Evolutionary conservation across 2,113 vertebrate species (phyloP), one percentile per base, ranked within the genome.

Genomic region (Puma concolor): DNA sequence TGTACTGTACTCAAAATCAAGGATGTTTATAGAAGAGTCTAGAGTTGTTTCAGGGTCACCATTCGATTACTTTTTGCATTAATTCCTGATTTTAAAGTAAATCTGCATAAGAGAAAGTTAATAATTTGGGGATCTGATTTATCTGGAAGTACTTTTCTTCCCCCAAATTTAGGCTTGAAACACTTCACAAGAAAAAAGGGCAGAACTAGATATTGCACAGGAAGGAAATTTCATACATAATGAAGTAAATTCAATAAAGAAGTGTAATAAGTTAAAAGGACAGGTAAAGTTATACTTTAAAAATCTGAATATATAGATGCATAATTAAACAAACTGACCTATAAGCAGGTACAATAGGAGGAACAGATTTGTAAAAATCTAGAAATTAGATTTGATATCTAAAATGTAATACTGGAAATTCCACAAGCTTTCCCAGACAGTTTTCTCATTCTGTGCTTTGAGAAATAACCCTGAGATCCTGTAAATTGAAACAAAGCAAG

Each of bases 401-500:
- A 5, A 80, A 79, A 17, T 15, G 7, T 79, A 33, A 16, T 36
- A 82, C 23, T 15, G 3, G 0, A 0, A 87, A 14, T 95, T 27
- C 25, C 69, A 44, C 92, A 94, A 80, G 36, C 38, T n/a, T 98
- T 97, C 95, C 67, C 16, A 82, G 96, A 85, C 15, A 72, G 83
- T 93, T 93, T 54, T 95, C 60, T 98, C 31, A 90, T 82, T 97
- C 25, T 69, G 44, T 38, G 69, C 60, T 94, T 96, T 98, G 96
- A 98, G 67, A 98, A 98, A 98, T 98, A 95, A 98, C 93, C n/a
- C 38, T 94, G 87, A 97, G 86, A 93, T 96, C 41, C 60, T 97
- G 76, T 90, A 98, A 99, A 98, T 95, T 98, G 98, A 98, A 98
- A 97, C 66, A 98, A 98, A 98, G 67, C 79, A 97, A 31, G 48